Percentiles rank a stretch among this genome's conserved stretches.
Conservation (phyloP, 2,888 invertebrate species). For the Temnothorax ravouxi region DNA sequence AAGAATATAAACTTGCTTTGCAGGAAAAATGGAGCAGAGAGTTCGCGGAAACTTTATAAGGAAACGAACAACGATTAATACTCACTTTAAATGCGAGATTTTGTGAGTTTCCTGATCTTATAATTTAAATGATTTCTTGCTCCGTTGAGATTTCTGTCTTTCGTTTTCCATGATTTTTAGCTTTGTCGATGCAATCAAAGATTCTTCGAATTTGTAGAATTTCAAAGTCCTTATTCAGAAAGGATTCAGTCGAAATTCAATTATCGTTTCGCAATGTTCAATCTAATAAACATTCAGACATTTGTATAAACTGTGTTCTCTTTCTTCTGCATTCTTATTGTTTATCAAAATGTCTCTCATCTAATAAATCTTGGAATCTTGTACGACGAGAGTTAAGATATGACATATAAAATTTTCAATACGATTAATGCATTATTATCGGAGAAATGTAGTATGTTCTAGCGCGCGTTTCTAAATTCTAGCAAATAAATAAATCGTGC, state of each 20-base stretch:
- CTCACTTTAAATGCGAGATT: conserved; percentile 38
- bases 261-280: neutral
- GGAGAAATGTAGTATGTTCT: neutral
- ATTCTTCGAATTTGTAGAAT: conserved; percentile 26
- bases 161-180: conserved; percentile 9
- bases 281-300: neutral
- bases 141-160: conserved; percentile 20
- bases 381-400: neutral
- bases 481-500: neutral
- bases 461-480: neutral
- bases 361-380: neutral
- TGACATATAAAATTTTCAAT: neutral
- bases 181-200: conserved; percentile 31
- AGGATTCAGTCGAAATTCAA: neutral
- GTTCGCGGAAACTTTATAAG: conserved; percentile 25
- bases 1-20: conserved; percentile 5
- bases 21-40: neutral
- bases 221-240: conserved; percentile 15
- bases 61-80: neutral
- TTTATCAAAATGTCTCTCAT: neutral
- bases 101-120: conserved; percentile 37
- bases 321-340: neutral
- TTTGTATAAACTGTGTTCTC: neutral
- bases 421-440: neutral
- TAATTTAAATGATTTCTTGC: conserved; percentile 51